These are phyloP conservation scores for Macrosoma leucophasiata DNA, from an alignment of 2,888 invertebrate genomes.

Conservation along the genomic window DNA sequence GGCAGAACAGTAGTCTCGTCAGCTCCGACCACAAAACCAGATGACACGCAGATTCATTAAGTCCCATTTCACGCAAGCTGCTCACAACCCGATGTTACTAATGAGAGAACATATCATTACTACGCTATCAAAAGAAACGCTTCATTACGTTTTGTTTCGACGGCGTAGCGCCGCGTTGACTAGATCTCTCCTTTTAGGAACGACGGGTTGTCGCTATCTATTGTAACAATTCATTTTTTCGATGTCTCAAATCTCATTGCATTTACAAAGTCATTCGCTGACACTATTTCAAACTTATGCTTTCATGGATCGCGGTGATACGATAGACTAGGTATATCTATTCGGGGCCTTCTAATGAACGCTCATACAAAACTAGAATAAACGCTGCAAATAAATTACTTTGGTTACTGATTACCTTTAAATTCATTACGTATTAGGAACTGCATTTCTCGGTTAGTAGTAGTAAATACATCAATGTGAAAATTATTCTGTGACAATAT, in stretches of 20 bases:
- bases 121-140: conserved; percentile 19
- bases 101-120: conserved; percentile 37
- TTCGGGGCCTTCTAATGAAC: conserved; percentile 44
- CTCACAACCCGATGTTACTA: conserved; percentile 48
- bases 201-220: conserved; percentile 43
- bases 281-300: too few relatives aligned
- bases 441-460: conserved; percentile 59
- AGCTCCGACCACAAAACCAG: conserved; percentile 31
- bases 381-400: conserved; percentile 49
- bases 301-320: conserved; percentile 28
- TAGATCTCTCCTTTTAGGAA: conserved; percentile 41
- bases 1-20: conserved; percentile 3
- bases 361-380: conserved; percentile 38
- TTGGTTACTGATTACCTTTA: conserved; percentile 50
- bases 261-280: conserved; percentile 37
- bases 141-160: conserved; percentile 11
- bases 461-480: conserved; percentile 22
- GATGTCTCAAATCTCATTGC: conserved; percentile 54
- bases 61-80: conserved; percentile 33
- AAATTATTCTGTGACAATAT: conserved; percentile 4
- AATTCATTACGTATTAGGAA: conserved; percentile 65
- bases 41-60: conserved; percentile 30
- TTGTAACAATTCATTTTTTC: conserved; percentile 31
- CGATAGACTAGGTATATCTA: conserved; percentile 20
- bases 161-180: conserved; percentile 25